Percentiles rank a stretch among this genome's conserved stretches.
Conservation (phyloP, 2,797 vertebrate genomes). For the Pempheris klunzingeri region DNA sequence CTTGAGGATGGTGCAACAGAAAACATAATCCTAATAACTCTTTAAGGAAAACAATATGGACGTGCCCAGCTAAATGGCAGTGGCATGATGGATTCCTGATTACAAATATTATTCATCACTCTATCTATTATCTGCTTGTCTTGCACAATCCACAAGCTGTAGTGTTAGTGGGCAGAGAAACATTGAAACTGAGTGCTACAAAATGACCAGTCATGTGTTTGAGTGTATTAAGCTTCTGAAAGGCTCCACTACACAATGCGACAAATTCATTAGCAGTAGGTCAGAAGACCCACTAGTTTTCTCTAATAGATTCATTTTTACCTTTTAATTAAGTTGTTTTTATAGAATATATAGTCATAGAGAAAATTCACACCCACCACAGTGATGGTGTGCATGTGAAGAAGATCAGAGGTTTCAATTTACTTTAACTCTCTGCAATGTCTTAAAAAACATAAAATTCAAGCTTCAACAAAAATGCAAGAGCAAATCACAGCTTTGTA, state of each 20-base stretch:
- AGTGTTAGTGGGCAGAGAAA: background rate
- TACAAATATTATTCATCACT: background rate
- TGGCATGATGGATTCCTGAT: constrained; percentile 20
- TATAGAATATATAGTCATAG: background rate
- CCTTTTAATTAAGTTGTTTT: background rate
- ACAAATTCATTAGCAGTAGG: constrained; percentile 21
- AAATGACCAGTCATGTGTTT: background rate
- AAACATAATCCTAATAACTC: background rate
- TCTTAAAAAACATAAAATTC: background rate
- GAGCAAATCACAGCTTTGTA: background rate
- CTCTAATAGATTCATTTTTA: background rate
- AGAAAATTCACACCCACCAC: background rate
- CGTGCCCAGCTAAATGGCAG: background rate
- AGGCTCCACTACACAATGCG: background rate
- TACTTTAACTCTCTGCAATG: background rate
- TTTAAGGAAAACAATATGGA: background rate
- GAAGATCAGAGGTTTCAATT: background rate
- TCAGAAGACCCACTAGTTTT: background rate
- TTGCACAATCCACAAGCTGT: constrained; percentile 1
- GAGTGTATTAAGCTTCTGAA: constrained; percentile 16
- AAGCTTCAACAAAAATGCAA: background rate
- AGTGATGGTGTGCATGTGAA: background rate
- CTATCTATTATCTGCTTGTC: background rate
- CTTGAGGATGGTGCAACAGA: background rate
- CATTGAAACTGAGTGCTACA: background rate